phyloP scores from a whole-genome alignment of 1,140 invertebrate species.

The Halyomorpha halys region DNA sequence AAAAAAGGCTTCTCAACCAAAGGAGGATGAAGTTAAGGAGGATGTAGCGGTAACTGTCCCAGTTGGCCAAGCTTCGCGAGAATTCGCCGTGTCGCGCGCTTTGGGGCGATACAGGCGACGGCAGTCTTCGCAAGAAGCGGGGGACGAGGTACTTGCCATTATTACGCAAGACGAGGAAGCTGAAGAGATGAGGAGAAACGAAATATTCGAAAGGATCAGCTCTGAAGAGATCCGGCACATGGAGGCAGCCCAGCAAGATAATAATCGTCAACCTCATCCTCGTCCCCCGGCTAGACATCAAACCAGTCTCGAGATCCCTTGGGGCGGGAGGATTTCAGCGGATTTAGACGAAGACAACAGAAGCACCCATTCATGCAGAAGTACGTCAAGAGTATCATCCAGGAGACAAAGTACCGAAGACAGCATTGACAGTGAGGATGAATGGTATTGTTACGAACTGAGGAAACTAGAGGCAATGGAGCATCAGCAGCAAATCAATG shows the following conservation, averaged over 20 bases:
- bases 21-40: constrained; percentile 35
- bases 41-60: constrained; percentile 42
- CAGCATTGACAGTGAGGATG: constrained; percentile 84
- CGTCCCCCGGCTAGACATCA: constrained; percentile 53
- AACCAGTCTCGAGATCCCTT: constrained; percentile 69
- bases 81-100: constrained; percentile 73
- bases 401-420: constrained; percentile 83
- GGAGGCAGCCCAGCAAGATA: constrained; percentile 16
- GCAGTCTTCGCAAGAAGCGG: constrained; percentile 39
- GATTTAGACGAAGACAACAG: constrained; percentile 65
- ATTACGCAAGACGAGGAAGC: constrained; percentile 31
- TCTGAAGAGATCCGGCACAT: constrained; percentile 27
- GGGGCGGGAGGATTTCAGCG: constrained; percentile 42
- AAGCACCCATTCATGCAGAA: constrained; percentile 75
- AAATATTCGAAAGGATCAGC: constrained; percentile 31
- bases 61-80: constrained; percentile 54
- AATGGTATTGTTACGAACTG: constrained; percentile 84
- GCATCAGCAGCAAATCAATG: constrained; percentile 54
- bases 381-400: constrained; percentile 74
- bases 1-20: constrained; percentile 44
- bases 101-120: constrained; percentile 69
- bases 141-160: constrained; percentile 31
- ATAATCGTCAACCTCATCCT: background rate
- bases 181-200: constrained; percentile 30
- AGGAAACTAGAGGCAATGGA: constrained; percentile 78